Conservation (phyloP, 2,797 vertebrate genomes). For the Hydrolagus colliei region DNA sequence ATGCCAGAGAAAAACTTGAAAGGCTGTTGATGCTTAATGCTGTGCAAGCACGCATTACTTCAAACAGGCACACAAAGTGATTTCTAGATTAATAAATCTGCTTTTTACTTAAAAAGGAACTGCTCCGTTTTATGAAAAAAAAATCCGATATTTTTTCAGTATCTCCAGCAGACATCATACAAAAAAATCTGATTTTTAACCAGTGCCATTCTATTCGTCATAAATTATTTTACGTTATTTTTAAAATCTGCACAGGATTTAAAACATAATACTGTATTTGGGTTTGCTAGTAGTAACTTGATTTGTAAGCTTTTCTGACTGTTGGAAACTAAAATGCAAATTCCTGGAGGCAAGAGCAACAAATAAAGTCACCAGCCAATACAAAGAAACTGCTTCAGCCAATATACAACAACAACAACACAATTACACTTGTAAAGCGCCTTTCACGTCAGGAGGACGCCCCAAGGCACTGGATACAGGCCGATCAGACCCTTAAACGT, state of each 20-base stretch:
- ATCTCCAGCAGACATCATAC: not conserved
- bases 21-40: conserved; percentile 56
- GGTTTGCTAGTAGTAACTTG: not conserved
- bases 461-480: no score
- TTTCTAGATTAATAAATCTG: conserved; percentile 21
- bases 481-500: no score
- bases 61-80: conserved; percentile 43
- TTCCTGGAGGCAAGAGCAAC: no score
- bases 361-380: no score
- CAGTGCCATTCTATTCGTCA: not conserved
- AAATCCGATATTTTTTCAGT: not conserved
- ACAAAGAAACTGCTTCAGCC: no score
- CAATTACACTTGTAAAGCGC: no score
- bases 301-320: not conserved
- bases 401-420: no score
- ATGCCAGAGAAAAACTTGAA: conserved; percentile 52
- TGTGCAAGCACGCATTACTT: conserved; percentile 51
- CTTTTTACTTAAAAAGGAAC: conserved; percentile 9
- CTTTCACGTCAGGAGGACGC: no score
- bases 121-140: not conserved
- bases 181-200: not conserved
- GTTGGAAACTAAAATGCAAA: no score
- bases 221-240: not conserved
- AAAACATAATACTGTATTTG: not conserved
- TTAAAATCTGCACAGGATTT: not conserved